Conservation (phyloP, 2,888 invertebrate genomes). For the Temnothorax unifasciatus region DNA sequence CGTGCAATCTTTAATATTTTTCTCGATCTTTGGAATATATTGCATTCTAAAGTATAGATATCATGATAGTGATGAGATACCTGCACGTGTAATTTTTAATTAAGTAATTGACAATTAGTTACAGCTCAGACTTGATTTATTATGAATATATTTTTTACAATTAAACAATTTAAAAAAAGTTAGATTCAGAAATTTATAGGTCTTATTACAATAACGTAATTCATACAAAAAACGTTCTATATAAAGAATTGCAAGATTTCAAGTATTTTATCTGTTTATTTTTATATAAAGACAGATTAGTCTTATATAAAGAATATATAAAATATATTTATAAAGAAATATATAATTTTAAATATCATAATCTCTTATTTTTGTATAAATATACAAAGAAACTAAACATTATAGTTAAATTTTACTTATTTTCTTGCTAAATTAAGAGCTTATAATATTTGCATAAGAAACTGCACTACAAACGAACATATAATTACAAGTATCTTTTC, state of each 20-base stretch:
- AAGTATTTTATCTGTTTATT: neutral
- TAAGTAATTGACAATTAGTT: too few relatives aligned
- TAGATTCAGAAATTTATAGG: neutral
- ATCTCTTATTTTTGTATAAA: neutral
- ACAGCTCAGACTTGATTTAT: neutral
- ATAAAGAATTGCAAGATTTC: neutral
- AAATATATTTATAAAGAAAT: too few relatives aligned
- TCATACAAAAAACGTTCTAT: neutral
- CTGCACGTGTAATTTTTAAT: too few relatives aligned
- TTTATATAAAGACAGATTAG: neutral
- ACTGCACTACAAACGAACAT: neutral
- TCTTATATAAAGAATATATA: neutral
- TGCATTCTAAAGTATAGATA: neutral
- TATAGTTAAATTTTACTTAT: neutral
- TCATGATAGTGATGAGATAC: neutral
- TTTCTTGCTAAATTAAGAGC: neutral
- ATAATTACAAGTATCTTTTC: neutral
- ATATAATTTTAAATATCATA: neutral
- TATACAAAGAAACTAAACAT: neutral
- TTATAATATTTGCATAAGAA: neutral
- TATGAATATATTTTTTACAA: neutral
- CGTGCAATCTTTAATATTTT: neutral
- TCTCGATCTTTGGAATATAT: neutral
- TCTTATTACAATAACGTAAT: neutral
- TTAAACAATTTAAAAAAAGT: neutral